Evolutionary conservation across 2,797 vertebrate species (phyloP), one percentile per base, ranked within the genome.

Genomic region (Melanotaenia boesemani): DNA sequence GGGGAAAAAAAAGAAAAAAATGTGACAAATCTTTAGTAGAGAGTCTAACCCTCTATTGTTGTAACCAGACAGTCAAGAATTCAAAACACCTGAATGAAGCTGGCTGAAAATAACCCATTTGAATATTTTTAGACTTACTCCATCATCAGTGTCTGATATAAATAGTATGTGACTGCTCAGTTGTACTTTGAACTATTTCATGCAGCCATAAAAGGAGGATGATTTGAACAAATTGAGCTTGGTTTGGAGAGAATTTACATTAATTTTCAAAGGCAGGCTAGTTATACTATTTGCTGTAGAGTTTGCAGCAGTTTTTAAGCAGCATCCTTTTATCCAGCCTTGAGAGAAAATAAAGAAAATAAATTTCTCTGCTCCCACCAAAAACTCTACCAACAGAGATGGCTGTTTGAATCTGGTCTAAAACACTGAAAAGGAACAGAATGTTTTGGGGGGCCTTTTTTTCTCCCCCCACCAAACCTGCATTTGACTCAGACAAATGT

Each of bases 41-140:
- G 63, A 77, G 76, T 75, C 80, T 81, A 79, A 78, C 85, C 76
- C 46, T 68, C 68, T 71, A 79, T 74, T 86, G 77, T 81, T 81
- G 13, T 16, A 71, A 48, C 66, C 76, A 85, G 79, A 81, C 79
- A 79, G 77, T 52, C 9, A 24, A 24, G 66, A 39, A 32, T 83
- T 82, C 67, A 61, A 82, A 87, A 80, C 20, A 63, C 57, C 80
- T 90, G 86, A 92, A 90, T 91, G 85, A 83, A 91, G 82, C 55
- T 11, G 46, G 50, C 85, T 89, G 67, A 87, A 92, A 92, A 92
- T 92, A 92, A 84, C 22, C 59, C 34, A 70, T 87, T 86, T 86
- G 69, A 83, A 87, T 91, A 93, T 92, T 91, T 92, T 88, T 91
- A 90, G 86, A 80, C 70, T 72, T 57, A 66, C 67, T 52, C 87